Evolutionary conservation across 2,113 vertebrate genomes (phyloP), one percentile per base, ranked within the genome.

Genomic region (Gallinago media): DNA sequence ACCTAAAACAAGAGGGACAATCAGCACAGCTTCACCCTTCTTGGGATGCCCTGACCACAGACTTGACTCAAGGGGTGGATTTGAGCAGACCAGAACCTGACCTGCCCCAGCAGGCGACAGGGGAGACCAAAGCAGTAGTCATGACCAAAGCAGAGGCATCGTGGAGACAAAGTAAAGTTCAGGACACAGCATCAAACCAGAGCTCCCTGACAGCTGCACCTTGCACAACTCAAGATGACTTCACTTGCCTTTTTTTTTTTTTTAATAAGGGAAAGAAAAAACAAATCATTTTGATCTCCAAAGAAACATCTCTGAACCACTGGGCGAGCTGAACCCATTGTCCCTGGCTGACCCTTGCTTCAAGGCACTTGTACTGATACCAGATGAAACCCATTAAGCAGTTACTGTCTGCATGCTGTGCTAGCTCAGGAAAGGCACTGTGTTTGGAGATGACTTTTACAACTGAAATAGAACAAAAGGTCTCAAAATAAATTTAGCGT

Each of bases 401-500:
- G 16, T 2, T 4, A 4, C 27, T 1, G 1, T 2, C 25, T 8
- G 6, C 13, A 11, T 3, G 25, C 6, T 27, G 3, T 0, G 0
- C 27, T 6, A 1, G 14, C 3, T 3, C 31, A 31, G 36, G 25
- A 31, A 67, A 74, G 5, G 5, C 3, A 5, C 22, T 16, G 32
- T 38, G 1, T 5, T 6, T 3, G 16, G 58, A 50, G 27, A 12
- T 5, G 11, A 1, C 55, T 49, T 70, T 2, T 59, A 18, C 44
- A 2, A 22, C 20, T 2, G 26, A 40, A 36, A 67, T 32, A 1
- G 6, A 74, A 16, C 8, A 26, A 20, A 13, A n/a, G 20, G 8
- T 9, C 32, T 34, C 38, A 38, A 16, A 50, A 50, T 3, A n/a
- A 27, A 9, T 6, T 2, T 6, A 3, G 15, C 29, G 0, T 0